Evolutionary conservation across 2,888 invertebrate species (phyloP), one percentile per base, ranked within the genome.

Genomic region (Oscheius sp.): DNA sequence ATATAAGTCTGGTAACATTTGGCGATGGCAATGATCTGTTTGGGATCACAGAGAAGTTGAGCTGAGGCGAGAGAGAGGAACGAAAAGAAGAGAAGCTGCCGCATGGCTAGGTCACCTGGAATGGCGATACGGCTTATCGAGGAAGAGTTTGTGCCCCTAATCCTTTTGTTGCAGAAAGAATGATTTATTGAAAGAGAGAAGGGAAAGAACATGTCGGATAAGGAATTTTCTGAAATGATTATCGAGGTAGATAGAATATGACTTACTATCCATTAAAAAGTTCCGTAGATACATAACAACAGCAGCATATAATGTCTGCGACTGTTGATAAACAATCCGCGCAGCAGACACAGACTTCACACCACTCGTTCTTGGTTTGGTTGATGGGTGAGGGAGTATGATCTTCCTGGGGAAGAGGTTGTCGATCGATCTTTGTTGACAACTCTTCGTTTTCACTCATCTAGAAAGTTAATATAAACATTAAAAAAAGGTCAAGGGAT

Each of bases 1-100:
- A 76, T 62, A 33, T 71, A 74, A 20, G 62, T 68, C 36, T 56
- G 50, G 57, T 76, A 76, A 44, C 75, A 75, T 32, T 70, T 66
- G 4, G 57, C 50, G 54, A 75, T 62, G 44, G 59, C 59, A 26
- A 26, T 24, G 8, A 22, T 33, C 20, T 54, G n/a, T 12, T 33
- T 33, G n/a, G 54, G 54, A 33, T n/a, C 36, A n/a, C 54, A 54
- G 32, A 54, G 22, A 12, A 33, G 41, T 9, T 17, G 47, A 22
- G 44, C 44, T 0, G 33, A 36, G 2, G 54, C 12, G 5, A 54
- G n/a, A 17, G 33, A 17, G n/a, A 33, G 33, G 14, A 54, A 36
- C 5, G 50, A 26, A 24, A 50, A 17, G 12, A 20, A 28, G 8
- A 47, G 20, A 8, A 41, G 41, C n/a, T n/a, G n/a, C n/a, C n/a